These are phyloP conservation scores for Vollenhovia emeryi DNA, from an alignment of 1,140 invertebrate genomes.

Conservation along the genomic window DNA sequence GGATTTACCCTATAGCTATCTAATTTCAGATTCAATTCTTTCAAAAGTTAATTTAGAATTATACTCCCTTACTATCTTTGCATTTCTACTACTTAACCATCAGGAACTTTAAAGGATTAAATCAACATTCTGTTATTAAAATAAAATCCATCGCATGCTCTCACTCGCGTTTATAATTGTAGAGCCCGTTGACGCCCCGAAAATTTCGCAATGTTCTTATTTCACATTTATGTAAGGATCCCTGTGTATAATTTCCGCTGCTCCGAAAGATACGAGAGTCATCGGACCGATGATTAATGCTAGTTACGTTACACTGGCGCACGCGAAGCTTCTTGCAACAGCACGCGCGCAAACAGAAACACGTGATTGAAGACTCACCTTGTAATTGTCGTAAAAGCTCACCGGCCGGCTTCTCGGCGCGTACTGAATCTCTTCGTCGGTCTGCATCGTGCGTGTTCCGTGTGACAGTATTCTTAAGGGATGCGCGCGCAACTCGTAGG, in stretches of 20 bases:
- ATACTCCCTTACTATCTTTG: background rate
- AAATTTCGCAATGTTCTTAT: background rate
- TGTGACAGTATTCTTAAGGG: slow-evolving; percentile 51
- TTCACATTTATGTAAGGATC: background rate
- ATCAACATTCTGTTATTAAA: background rate
- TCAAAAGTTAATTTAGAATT: background rate
- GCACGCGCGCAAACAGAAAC: slow-evolving; percentile 44
- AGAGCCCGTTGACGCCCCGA: background rate
- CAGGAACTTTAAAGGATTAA: background rate
- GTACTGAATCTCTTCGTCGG: slow-evolving; percentile 81
- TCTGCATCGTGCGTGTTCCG: slow-evolving; percentile 69
- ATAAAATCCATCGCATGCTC: background rate
- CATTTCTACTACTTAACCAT: background rate
- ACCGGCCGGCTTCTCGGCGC: slow-evolving; percentile 81
- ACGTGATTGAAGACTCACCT: slow-evolving; percentile 71
- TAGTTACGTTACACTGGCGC: background rate
- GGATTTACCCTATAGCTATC: no score
- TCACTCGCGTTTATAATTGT: background rate
- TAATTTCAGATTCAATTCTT: background rate
- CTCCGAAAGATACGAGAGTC: background rate
- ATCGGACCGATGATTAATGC: background rate
- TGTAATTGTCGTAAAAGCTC: slow-evolving; percentile 84
- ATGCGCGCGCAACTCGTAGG: slow-evolving; percentile 71
- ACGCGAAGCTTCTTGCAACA: background rate
- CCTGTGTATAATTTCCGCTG: background rate